phyloP scores from a whole-genome alignment of 2,797 vertebrate species.

The Danio choprae region DNA sequence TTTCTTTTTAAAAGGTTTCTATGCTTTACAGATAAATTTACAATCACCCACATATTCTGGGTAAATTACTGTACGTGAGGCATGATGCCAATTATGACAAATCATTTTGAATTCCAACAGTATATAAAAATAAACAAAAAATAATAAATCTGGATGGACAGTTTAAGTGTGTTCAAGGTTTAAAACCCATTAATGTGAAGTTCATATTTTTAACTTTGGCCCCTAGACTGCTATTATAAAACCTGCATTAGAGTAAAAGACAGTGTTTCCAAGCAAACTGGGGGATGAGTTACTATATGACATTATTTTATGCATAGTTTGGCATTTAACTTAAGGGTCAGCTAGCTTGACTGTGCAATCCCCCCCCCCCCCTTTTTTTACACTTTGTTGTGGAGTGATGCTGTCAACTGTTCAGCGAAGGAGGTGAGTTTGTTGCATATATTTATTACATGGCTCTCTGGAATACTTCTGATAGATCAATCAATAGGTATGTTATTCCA shows the following conservation, averaged over 20 bases:
- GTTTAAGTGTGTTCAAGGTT: not conserved
- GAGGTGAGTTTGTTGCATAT: too few species aligned
- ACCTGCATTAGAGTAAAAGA: not conserved
- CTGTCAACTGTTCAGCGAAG: too few species aligned
- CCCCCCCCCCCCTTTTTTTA: too few species aligned
- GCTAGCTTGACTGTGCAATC: not conserved
- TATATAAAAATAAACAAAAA: not conserved
- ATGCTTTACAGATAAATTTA: slow-evolving; percentile 53
- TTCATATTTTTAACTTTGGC: not conserved
- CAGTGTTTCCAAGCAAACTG: not conserved
- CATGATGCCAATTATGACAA: not conserved
- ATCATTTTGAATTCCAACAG: not conserved
- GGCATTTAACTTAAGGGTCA: not conserved
- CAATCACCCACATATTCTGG: slow-evolving; percentile 38
- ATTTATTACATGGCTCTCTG: too few species aligned
- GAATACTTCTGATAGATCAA: too few species aligned
- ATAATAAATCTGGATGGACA: not conserved
- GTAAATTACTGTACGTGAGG: not conserved
- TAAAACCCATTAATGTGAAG: not conserved
- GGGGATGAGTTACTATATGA: not conserved
- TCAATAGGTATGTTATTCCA: too few species aligned
- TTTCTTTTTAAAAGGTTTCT: slow-evolving; percentile 65
- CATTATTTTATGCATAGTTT: not conserved
- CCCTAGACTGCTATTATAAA: not conserved
- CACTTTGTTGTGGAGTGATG: too few species aligned